These are phyloP conservation scores for Platanista minor DNA, from an alignment of 2,113 vertebrate genomes.

Conservation along the genomic window DNA sequence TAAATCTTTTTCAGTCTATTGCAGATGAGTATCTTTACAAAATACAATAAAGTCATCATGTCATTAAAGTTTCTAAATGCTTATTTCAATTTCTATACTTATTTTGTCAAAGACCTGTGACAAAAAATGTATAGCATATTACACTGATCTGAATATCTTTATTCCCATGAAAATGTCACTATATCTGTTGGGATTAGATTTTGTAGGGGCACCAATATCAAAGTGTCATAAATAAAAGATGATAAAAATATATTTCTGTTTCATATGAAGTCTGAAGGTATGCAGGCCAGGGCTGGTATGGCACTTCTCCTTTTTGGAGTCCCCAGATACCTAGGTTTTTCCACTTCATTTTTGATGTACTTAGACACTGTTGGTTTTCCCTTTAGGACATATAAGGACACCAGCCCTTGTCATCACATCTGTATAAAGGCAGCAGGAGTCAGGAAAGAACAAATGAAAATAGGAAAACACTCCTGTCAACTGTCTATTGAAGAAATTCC, in stretches of 20 bases:
- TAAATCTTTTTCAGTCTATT: not conserved
- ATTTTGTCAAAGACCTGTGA: not conserved
- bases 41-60: not conserved
- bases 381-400: fast-evolving
- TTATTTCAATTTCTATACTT: not conserved
- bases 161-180: not conserved
- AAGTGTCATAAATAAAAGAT: not conserved
- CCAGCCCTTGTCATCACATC: not conserved
- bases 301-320: not conserved
- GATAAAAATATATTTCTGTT: not conserved
- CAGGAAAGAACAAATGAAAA: not conserved
- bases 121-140: not conserved
- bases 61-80: not conserved
- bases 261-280: not conserved
- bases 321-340: not conserved
- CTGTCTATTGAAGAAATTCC: not conserved
- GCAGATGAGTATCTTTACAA: not conserved
- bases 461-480: not conserved
- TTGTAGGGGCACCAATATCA: not conserved
- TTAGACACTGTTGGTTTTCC: not conserved
- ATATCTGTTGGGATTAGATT: not conserved
- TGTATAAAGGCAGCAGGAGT: not conserved
- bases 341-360: not conserved
- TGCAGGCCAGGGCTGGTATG: fast-evolving
- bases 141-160: not conserved